phyloP scores from a whole-genome alignment of 2,797 vertebrate genomes.

The Potorous gilbertii region DNA sequence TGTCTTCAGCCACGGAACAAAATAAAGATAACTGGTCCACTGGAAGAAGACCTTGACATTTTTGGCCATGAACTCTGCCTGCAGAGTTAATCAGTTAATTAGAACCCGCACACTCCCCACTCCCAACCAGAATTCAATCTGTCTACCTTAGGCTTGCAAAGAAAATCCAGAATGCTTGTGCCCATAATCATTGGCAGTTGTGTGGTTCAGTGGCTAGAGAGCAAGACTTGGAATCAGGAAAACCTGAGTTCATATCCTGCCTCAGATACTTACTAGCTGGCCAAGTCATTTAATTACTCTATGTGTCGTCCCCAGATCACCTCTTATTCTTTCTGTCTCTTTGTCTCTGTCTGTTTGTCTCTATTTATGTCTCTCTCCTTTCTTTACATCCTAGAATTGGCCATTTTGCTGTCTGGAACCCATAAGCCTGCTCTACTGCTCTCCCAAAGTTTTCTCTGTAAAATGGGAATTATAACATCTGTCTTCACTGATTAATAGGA shows the following conservation, averaged over 20 bases:
- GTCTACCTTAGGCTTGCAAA: neutral
- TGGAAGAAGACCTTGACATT: neutral
- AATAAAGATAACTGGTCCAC: neutral
- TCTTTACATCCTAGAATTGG: neutral
- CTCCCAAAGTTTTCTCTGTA: neutral
- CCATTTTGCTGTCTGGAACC: neutral
- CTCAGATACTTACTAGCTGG: neutral
- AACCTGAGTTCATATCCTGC: neutral
- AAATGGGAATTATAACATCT: neutral
- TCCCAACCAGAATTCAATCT: neutral
- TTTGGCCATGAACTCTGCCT: neutral
- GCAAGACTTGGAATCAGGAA: neutral
- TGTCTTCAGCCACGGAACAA: neutral
- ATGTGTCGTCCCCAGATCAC: neutral
- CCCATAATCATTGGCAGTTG: neutral
- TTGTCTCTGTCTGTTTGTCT: too few relatives aligned
- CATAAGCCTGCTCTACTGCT: neutral
- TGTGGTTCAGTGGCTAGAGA: neutral
- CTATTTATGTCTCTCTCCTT: neutral
- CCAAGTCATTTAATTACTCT: neutral
- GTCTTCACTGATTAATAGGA: neutral
- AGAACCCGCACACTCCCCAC: neutral
- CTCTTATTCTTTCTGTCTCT: neutral
- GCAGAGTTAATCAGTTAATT: neutral
- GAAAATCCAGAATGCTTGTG: neutral